Percentiles rank a stretch among this genome's conserved stretches.
These are phyloP conservation scores for Calcarius lapponicus DNA, from an alignment of 2,797 vertebrate species.

Conservation along the genomic window DNA sequence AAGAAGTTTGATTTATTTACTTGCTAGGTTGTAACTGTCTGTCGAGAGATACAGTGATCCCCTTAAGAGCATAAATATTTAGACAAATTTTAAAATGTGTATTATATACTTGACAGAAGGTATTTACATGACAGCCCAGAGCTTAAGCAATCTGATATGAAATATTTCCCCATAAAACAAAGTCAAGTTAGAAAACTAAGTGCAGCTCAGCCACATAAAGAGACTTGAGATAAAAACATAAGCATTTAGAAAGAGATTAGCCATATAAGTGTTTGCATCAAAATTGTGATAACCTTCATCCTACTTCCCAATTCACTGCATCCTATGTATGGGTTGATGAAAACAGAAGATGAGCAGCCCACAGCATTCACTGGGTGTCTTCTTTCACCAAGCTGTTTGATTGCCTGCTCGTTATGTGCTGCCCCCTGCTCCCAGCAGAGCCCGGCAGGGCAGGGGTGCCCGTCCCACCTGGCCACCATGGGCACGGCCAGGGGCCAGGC, in stretches of 20 bases:
- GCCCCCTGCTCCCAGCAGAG: neutral
- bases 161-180: constrained; percentile 72
- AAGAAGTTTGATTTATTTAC: constrained; percentile 69
- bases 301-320: neutral
- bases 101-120: constrained; percentile 71
- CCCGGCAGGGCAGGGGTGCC: neutral
- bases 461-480: rapidly evolving
- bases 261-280: neutral
- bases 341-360: neutral
- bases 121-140: constrained; percentile 69
- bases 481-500: neutral
- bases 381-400: neutral
- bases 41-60: constrained; percentile 63
- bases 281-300: constrained; percentile 17
- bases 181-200: constrained; percentile 31
- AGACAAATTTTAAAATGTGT: constrained; percentile 74
- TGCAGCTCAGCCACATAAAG: constrained; percentile 53
- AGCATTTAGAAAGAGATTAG: constrained; percentile 44
- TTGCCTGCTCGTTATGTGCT: neutral
- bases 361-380: neutral
- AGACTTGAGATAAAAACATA: constrained; percentile 54
- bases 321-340: neutral
- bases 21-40: constrained; percentile 53
- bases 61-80: constrained; percentile 76
- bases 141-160: constrained; percentile 74